Evolutionary conservation across 2,888 invertebrate genomes (phyloP), one percentile per base, ranked within the genome.

Genomic region (Rhabditoides inermis): DNA sequence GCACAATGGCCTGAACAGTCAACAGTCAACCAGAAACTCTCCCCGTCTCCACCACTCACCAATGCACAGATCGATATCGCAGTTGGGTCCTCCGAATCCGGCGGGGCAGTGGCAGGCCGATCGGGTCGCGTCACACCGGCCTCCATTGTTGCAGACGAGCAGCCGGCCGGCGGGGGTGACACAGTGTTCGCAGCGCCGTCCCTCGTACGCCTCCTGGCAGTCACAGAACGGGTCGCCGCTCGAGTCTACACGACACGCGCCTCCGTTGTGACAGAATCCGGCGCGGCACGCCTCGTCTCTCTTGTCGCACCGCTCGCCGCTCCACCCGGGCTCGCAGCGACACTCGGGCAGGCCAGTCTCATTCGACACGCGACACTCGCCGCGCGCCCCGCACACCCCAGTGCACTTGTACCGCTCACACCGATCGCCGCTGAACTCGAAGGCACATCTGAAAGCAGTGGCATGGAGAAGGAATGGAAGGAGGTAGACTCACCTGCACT

Each of bases 291-390:
- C 75, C 23, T 81, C 79, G 7, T 83, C 79, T 0, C 82, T 82
- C 2, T 80, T 82, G 72, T 85, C 84, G 75, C 85, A 85, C 10
- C 82, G 78, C 41, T 82, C 81, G 0, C 85, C 85, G 0, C 83
- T 83, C 83, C 84, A 85, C 44, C 83, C 81, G 0, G 82, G 78
- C 0, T 82, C 82, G 66, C 86, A 86, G 51, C 63, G 63, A 41
- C 53, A 59, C 23, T 30, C 45, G 0, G 64, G 52, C 27, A 36
- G 35, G 27, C 58, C 58, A 32, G 45, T 41, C 0, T 22, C 23
- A 1, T 28, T 18, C 59, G 77, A 75, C 20, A 70, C 63, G 60
- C 73, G 75, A 58, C 80, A 80, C 27, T 72, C 53, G 20, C 79
- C 80, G 50, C 83, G 82, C 73, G 85, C 84, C n/a, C n/a, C 84